These are phyloP conservation scores for Tachina grossa DNA, from an alignment of 2,888 invertebrate genomes.

Conservation along the genomic window DNA sequence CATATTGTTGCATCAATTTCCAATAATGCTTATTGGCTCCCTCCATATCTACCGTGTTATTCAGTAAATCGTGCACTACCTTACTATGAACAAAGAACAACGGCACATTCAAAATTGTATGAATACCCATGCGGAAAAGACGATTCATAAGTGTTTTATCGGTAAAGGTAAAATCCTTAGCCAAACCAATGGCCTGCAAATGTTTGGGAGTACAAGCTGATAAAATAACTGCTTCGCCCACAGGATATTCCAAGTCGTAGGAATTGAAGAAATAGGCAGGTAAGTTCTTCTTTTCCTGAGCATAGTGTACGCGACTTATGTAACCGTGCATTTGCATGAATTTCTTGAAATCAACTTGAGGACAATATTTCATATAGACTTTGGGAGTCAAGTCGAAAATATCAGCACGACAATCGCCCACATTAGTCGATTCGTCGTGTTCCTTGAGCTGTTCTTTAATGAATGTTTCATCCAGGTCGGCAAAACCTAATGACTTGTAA, in stretches of 20 bases:
- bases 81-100: constrained; percentile 88
- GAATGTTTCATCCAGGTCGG: constrained; percentile 75
- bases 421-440: constrained; percentile 76
- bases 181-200: constrained; percentile 77
- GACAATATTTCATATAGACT: constrained; percentile 80
- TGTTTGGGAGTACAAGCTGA: constrained; percentile 81
- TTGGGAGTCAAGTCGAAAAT: constrained; percentile 80
- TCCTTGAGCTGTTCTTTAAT: constrained; percentile 77
- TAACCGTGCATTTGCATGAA: constrained; percentile 81
- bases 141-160: constrained; percentile 78
- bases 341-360: constrained; percentile 80
- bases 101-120: constrained; percentile 88
- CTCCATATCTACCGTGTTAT: constrained; percentile 85
- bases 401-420: constrained; percentile 80
- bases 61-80: constrained; percentile 88
- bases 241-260: constrained; percentile 80
- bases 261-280: constrained; percentile 80
- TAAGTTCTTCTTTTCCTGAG: constrained; percentile 77
- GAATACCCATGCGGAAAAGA: constrained; percentile 84
- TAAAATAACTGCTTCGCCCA: constrained; percentile 80
- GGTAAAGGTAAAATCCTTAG: constrained; percentile 76
- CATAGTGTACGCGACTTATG: constrained; percentile 79
- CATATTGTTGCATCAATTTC: constrained; percentile 85
- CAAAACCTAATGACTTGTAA: constrained; percentile 79
- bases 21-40: constrained; percentile 87